A percentile compares a stretch with the other conserved stretches of the same genome.
phyloP scores from a whole-genome alignment of 2,888 invertebrate genomes.

The Euspilapteryx auroguttella region DNA sequence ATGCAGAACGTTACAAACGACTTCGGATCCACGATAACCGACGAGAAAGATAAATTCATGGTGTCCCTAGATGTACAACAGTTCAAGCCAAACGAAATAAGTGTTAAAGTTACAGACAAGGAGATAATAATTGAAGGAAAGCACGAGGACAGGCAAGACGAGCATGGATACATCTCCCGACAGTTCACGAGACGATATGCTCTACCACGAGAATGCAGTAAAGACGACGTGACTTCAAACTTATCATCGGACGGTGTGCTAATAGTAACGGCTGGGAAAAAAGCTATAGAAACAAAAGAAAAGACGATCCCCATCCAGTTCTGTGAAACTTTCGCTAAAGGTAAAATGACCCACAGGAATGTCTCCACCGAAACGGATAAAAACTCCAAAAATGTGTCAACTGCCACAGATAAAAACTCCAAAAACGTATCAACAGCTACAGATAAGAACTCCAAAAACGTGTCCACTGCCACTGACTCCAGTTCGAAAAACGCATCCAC shows the following conservation, averaged over 20 bases:
- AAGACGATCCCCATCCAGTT: constrained; percentile 20
- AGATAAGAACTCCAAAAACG: constrained; percentile 5
- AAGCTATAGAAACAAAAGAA: constrained; percentile 11
- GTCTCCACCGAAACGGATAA: background rate
- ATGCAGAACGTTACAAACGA: constrained; percentile 15
- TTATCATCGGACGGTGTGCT: constrained; percentile 25
- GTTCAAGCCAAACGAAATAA: constrained; percentile 68
- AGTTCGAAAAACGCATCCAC: constrained; percentile 5
- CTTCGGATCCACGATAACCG: constrained; percentile 18
- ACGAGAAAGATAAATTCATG: constrained; percentile 35
- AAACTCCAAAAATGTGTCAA: background rate
- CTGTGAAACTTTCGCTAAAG: constrained; percentile 10
- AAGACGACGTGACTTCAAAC: constrained; percentile 19
- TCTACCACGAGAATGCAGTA: constrained; percentile 23
- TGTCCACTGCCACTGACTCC: background rate
- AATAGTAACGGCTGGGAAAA: constrained; percentile 15
- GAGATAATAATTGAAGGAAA: constrained; percentile 62
- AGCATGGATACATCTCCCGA: constrained; percentile 42
- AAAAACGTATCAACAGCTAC: background rate
- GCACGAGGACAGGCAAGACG: constrained; percentile 47
- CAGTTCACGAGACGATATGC: constrained; percentile 44
- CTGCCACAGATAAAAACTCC: background rate
- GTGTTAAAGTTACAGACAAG: constrained; percentile 65
- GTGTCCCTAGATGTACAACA: constrained; percentile 69
- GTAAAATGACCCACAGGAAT: background rate